A percentile compares a stretch with the other conserved stretches of the same genome.
phyloP scores from a whole-genome alignment of 2,888 invertebrate genomes.

The Harpagoxenus sublaevis region DNA sequence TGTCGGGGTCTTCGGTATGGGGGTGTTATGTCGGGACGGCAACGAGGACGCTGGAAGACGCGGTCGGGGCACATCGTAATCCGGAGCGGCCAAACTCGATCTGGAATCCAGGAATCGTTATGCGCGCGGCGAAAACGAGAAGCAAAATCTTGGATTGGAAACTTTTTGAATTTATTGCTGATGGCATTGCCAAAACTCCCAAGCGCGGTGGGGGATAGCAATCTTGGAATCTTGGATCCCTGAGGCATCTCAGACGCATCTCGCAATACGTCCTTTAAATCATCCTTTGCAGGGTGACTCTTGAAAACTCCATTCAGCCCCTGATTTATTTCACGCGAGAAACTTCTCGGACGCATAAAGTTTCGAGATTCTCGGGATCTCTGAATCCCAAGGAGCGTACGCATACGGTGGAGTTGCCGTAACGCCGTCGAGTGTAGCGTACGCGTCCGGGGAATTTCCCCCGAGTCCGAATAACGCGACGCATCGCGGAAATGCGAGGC shows the following conservation, averaged over 20 bases:
- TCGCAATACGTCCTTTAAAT: slow-evolving; percentile 18
- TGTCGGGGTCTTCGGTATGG: slow-evolving; percentile 79
- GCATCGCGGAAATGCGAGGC: slow-evolving; percentile 32
- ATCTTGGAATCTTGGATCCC: neutral
- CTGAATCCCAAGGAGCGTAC: neutral
- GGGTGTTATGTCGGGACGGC: slow-evolving; percentile 81
- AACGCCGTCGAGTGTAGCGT: neutral
- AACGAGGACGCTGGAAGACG: slow-evolving; percentile 81
- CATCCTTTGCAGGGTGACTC: neutral
- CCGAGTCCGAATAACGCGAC: neutral
- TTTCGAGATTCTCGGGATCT: neutral
- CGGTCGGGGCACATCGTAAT: slow-evolving; percentile 91
- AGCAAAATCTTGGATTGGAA: neutral
- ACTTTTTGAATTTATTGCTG: neutral
- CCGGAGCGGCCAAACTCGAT: slow-evolving; percentile 88
- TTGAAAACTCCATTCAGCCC: slow-evolving; percentile 21
- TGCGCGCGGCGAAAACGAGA: neutral
- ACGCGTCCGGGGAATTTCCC: neutral
- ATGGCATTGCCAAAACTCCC: neutral
- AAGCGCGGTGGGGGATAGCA: neutral
- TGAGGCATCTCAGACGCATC: neutral
- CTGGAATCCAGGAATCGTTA: slow-evolving; percentile 65
- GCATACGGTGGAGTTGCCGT: neutral
- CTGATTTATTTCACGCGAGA: slow-evolving; percentile 1
- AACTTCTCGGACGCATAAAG: slow-evolving; percentile 5